Evolutionary conservation across 2,888 invertebrate species (phyloP).

Genomic region (Anoplius nigerrimus): DNA sequence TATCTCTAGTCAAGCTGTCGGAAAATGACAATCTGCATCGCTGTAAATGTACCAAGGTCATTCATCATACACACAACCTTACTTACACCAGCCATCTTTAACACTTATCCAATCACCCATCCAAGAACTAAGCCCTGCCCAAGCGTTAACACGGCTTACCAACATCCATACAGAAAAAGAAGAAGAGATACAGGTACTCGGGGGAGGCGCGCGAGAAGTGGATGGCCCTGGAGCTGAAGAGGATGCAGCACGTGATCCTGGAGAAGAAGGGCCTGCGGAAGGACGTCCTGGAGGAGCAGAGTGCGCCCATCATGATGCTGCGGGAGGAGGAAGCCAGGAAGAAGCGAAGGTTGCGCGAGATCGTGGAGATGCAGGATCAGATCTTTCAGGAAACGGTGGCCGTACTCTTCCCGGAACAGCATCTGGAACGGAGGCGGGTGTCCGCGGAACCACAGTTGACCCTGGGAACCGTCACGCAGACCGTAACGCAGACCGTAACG

Average conservation of each 20-base stretch:
- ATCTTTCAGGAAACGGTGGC: constrained; percentile 83
- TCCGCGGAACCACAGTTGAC: background rate
- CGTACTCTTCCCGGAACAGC: constrained; percentile 79
- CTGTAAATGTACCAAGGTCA: too few species aligned
- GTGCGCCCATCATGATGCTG: constrained; percentile 79
- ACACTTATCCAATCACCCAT: too few species aligned
- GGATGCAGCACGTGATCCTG: constrained; percentile 81
- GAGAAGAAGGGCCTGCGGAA: constrained; percentile 80
- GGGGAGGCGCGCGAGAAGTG: constrained; percentile 72
- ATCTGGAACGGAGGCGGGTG: constrained; percentile 62
- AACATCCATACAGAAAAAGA: too few species aligned
- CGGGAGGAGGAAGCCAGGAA: constrained; percentile 79
- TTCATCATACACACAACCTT: too few species aligned
- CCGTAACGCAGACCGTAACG: too few species aligned
- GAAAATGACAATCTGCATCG: too few species aligned
- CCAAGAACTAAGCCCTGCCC: too few species aligned
- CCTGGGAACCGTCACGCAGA: constrained; percentile 26
- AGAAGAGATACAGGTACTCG: too few species aligned
- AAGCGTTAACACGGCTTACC: too few species aligned
- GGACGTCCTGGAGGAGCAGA: constrained; percentile 79
- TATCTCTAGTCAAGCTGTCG: too few species aligned
- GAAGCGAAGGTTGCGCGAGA: constrained; percentile 78
- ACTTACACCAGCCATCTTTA: too few species aligned
- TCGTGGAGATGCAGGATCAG: constrained; percentile 78
- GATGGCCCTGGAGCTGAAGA: constrained; percentile 80